Conservation (phyloP, 2,888 invertebrate genomes). For the Apamea anceps region DNA sequence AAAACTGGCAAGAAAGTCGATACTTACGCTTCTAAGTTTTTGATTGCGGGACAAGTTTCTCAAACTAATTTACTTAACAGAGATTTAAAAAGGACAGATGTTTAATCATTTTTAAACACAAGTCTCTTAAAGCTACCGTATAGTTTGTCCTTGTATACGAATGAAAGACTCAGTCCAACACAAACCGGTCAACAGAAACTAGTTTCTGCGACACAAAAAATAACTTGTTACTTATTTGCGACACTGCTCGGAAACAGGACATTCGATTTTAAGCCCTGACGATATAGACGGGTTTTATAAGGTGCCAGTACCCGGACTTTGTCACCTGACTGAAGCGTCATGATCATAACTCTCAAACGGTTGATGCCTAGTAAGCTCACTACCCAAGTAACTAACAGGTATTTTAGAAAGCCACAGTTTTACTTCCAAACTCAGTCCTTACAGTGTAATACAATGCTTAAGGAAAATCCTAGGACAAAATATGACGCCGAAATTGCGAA, state of each 20-base stretch:
- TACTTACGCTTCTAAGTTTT: neutral
- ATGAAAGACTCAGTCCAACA: slow-evolving; percentile 69
- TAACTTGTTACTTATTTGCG: slow-evolving; percentile 63
- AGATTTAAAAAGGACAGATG: neutral
- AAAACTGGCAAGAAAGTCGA: neutral
- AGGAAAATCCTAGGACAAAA: neutral
- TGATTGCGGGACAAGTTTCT: neutral
- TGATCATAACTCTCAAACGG: neutral
- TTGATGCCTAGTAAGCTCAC: neutral
- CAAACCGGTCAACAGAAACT: slow-evolving; percentile 69
- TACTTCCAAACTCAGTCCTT: neutral
- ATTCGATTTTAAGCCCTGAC: slow-evolving; percentile 36
- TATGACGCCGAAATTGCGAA: slow-evolving; percentile 9
- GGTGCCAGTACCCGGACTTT: neutral
- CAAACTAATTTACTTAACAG: neutral
- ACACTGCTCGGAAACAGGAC: slow-evolving; percentile 47
- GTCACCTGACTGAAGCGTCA: neutral
- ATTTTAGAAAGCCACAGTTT: slow-evolving; percentile 12
- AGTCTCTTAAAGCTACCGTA: slow-evolving; percentile 36
- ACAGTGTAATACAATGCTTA: neutral
- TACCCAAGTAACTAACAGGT: neutral
- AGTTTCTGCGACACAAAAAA: slow-evolving; percentile 72
- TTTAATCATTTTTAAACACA: slow-evolving; percentile 28
- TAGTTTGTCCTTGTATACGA: slow-evolving; percentile 72
- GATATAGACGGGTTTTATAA: slow-evolving; percentile 7